phyloP scores from a whole-genome alignment of 2,797 vertebrate genomes.

The Choloepus didactylus region DNA sequence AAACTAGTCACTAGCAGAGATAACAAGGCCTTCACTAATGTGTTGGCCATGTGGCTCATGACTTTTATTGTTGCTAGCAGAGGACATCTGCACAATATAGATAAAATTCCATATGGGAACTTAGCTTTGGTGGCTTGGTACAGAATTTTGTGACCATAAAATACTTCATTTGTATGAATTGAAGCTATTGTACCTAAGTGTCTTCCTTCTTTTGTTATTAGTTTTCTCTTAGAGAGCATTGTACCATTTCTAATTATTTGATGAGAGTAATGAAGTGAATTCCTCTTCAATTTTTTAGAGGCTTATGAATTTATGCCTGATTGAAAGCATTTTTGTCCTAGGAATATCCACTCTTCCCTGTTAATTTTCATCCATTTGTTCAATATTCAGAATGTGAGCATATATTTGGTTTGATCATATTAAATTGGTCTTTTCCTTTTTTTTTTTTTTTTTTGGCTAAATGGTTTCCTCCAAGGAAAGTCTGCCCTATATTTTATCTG shows the following conservation, averaged over 20 bases:
- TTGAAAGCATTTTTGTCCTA: slow-evolving; percentile 62
- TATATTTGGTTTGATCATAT: neutral
- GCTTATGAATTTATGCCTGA: slow-evolving; percentile 59
- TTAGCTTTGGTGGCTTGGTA: neutral
- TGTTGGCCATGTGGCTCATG: neutral
- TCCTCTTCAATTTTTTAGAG: slow-evolving; percentile 72
- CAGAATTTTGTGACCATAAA: slow-evolving; percentile 55
- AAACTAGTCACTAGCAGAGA: neutral
- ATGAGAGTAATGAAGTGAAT: slow-evolving; percentile 73
- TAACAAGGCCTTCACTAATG: neutral
- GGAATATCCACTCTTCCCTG: slow-evolving; percentile 50
- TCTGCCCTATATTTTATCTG: neutral
- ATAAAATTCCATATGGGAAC: slow-evolving; percentile 49
- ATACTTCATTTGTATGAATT: slow-evolving; percentile 55
- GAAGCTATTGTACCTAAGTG: slow-evolving; percentile 39
- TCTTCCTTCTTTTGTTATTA: neutral
- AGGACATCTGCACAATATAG: slow-evolving; percentile 1
- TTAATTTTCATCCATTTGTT: slow-evolving; percentile 64
- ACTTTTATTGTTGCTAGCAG: neutral
- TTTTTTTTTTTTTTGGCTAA: neutral
- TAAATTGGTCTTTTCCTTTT: neutral
- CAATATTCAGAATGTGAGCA: slow-evolving; percentile 59
- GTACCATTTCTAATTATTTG: slow-evolving; percentile 76
- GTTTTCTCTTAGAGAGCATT: slow-evolving; percentile 46
- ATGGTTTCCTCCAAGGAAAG: neutral